phyloP scores from a whole-genome alignment of 2,797 vertebrate genomes.

The Podarcis lilfordi region DNA sequence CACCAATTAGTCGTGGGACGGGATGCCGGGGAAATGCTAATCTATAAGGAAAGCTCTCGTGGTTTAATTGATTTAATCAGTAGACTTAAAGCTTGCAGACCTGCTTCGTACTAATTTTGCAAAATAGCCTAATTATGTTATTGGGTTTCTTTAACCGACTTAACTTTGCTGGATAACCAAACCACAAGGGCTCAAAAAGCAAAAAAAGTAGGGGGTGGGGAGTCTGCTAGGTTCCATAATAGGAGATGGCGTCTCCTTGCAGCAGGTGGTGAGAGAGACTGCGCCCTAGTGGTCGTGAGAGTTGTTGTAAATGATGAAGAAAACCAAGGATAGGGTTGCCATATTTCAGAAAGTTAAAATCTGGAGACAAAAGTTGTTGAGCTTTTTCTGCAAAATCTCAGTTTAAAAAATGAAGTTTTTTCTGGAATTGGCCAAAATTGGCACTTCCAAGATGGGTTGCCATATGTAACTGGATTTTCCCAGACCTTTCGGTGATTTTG shows the following conservation, averaged over 20 bases:
- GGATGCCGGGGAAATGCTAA: not conserved
- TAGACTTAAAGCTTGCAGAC: not conserved
- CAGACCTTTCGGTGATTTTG: too few species aligned
- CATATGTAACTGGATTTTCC: too few species aligned
- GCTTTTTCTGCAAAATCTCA: too few species aligned
- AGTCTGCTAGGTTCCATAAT: not conserved
- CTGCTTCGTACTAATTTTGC: conserved; percentile 16
- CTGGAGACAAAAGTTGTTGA: too few species aligned
- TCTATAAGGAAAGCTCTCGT: not conserved
- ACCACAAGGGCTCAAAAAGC: not conserved
- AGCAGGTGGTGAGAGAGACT: not conserved
- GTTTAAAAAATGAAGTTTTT: too few species aligned
- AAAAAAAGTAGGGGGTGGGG: not conserved
- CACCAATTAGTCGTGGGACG: not conserved
- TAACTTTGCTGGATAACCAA: conserved; percentile 20
- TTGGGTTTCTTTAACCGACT: conserved; percentile 8
- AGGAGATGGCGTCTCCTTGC: not conserved
- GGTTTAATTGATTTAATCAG: conserved; percentile 10
- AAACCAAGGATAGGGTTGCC: not conserved
- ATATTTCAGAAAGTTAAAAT: too few species aligned
- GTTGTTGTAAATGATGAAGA: not conserved
- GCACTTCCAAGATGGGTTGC: too few species aligned
- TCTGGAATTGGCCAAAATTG: too few species aligned
- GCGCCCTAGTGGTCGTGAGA: conserved; percentile 9
- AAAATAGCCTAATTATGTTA: conserved; percentile 12